Base-by-base conservation (phyloP, 2,888 invertebrate species). In the Nudaria mundana region DNA sequence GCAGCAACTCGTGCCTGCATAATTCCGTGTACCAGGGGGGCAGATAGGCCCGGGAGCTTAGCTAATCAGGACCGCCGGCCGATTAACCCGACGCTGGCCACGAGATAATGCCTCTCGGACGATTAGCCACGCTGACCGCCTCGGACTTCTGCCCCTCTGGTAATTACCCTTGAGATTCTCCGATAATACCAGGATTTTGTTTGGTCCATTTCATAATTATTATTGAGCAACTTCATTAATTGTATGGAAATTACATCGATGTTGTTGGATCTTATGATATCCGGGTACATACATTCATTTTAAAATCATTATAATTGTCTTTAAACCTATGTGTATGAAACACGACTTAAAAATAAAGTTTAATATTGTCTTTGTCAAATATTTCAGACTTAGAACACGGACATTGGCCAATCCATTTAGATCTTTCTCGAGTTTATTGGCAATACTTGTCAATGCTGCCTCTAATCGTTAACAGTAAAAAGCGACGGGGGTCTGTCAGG, bases 21-120 rank as follows among this genome's bases (percentile, higher is more conserved):
- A 84, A 85, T 84, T 69, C 72, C 56, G 54, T 59, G 60, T 63
- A 77, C 78, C 76, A 79, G 78, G 82, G 77, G 71, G 68, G 58
- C 72, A 81, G 73, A 77, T 71, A 72, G 63, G 68, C 66, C 66
- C 63, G 67, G 74, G 75, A 77, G 85, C 84, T 83, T 83, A 81
- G 82, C 78, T 85, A 85, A 86, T 86, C 87, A 84, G 80, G 69
- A 66, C 75, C 75, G 70, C 61, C 76, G 81, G 81, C 72, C 80
- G 81, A 84, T 86, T 83, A 83, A 81, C 72, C 73, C 72, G 66
- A 64, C 61, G 65, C 71, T 71, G 75, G 68, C 63, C 75, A 69
- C 70, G 76, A 81, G 87, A 83, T 85, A 86, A 86, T 82, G 75
- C 80, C 78, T 76, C 75, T 72, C 83, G 85, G 79, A 75, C 86